Base-by-base conservation (phyloP, 2,888 invertebrate species). In the Euclidia mi region DNA sequence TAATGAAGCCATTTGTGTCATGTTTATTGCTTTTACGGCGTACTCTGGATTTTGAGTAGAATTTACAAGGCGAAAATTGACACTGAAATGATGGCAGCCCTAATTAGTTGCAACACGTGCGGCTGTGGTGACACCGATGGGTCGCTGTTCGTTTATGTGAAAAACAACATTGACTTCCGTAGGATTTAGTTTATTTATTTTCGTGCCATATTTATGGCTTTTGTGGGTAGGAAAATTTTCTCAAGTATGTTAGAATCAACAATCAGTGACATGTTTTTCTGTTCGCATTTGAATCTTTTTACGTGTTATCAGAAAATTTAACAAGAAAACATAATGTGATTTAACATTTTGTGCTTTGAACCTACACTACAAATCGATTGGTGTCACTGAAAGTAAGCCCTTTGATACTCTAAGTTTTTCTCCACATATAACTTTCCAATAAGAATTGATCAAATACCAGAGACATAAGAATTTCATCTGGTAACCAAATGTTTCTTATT, bases 1-100 rank as follows among this genome's bases (percentile, higher is more conserved):
- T 94, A 94, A 94, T 94, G 93, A 94, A 94, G 90, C 87, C 88
- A 88, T 94, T 94, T 91, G 78, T 85, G 93, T 94, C 94, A 92
- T 87, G 85, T 93, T 93, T 94, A 93, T 93, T 90, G 87, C 91
- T 87, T 91, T 94, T 90, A 93, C 86, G 89, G 87, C 87, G 87
- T 85, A 88, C 90, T 84, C 84, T 76, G 88, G 92, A 90, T 92
- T 92, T 92, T 86, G 88, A 85, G 81, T 84, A 81, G 82, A 89
- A 94, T 92, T 94, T 94, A 93, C 83, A 89, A 87, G 84, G 88
- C 87, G 89, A 84, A 90, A 94, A 94, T 92, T 92, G 92, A 91
- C 91, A 87, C 87, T 79, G 84, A 82, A 88, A 85, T 85, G 84
- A 79, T 86, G 77, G 85, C 65, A 71, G 78, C 49, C 70, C 83